Percentiles rank a stretch among this genome's conserved stretches.
These are phyloP conservation scores for Lamprotornis superbus DNA, from an alignment of 2,113 vertebrate species.

Conservation along the genomic window DNA sequence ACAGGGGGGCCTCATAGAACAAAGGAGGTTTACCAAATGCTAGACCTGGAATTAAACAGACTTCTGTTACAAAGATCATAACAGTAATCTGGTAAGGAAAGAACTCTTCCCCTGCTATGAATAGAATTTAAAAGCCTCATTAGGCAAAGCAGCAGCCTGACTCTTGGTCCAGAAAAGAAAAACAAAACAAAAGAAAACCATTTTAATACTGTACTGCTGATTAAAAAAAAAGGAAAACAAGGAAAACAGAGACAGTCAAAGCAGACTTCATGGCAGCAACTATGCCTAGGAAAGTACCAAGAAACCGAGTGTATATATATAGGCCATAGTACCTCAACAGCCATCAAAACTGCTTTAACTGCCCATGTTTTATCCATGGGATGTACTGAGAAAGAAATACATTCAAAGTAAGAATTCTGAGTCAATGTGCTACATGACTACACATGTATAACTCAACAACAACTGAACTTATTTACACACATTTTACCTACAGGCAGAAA, in stretches of 20 bases:
- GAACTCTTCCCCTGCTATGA: background rate
- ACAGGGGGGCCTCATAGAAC: background rate
- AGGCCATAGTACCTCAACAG: background rate
- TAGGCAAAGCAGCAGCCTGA: conserved; percentile 29
- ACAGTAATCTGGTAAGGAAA: background rate
- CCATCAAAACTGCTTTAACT: background rate
- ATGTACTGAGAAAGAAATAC: conserved; percentile 17
- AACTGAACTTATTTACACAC: conserved; percentile 6
- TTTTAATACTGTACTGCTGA: background rate
- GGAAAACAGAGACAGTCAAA: background rate
- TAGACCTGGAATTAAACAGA: background rate
- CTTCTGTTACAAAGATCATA: conserved; percentile 4
- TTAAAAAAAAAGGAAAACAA: background rate
- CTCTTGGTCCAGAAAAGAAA: background rate
- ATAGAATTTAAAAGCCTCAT: background rate
- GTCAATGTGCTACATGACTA: background rate
- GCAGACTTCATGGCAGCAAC: background rate
- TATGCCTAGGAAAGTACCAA: background rate
- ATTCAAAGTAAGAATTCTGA: conserved; percentile 22
- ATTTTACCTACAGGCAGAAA: background rate
- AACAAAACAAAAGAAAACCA: background rate
- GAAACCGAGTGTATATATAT: background rate
- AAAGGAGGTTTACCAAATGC: background rate
- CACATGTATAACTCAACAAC: background rate
- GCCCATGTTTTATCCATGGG: background rate